A percentile compares a stretch with the other conserved stretches of the same genome.
These are phyloP conservation scores for Carcina quercana DNA, from an alignment of 2,888 invertebrate species.

Conservation along the genomic window DNA sequence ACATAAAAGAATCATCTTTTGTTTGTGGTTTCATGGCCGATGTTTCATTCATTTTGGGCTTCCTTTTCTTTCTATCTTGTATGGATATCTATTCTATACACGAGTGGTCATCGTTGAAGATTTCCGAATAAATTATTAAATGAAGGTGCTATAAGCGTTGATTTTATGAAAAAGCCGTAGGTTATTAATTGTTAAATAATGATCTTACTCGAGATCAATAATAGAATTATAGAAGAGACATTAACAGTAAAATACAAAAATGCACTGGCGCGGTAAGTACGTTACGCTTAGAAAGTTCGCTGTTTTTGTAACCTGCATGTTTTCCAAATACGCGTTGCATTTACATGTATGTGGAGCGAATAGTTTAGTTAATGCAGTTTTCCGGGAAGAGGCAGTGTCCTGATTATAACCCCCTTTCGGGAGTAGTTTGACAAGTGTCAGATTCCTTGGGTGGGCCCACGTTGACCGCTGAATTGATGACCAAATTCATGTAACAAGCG, in stretches of 20 bases:
- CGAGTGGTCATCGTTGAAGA: constrained; percentile 64
- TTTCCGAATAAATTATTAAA: constrained; percentile 67
- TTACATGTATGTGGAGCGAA: constrained; percentile 19
- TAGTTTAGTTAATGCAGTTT: constrained; percentile 20
- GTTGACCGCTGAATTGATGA: constrained; percentile 42
- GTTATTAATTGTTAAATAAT: constrained; percentile 78
- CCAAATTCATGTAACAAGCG: constrained; percentile 12
- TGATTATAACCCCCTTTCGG: constrained; percentile 55
- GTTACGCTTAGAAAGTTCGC: constrained; percentile 71
- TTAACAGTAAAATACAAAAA: constrained; percentile 96
- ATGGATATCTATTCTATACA: constrained; percentile 54
- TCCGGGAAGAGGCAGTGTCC: constrained; percentile 32
- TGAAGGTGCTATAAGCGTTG: constrained; percentile 73
- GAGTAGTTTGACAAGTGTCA: constrained; percentile 65
- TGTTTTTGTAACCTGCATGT: constrained; percentile 49
- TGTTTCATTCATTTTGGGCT: constrained; percentile 56
- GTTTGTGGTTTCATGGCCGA: constrained; percentile 55
- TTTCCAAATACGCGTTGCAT: constrained; percentile 28
- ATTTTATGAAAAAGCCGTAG: constrained; percentile 72
- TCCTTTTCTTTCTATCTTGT: constrained; percentile 62
- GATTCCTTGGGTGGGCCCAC: constrained; percentile 68
- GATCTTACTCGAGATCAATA: constrained; percentile 99
- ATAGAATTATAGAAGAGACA: constrained; percentile 98
- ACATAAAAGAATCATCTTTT: constrained; percentile 10
- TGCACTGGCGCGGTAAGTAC: constrained; percentile 95